Percentiles rank a stretch among this genome's conserved stretches.
phyloP scores from a whole-genome alignment of 2,113 vertebrate genomes.

The Aegithalos caudatus region DNA sequence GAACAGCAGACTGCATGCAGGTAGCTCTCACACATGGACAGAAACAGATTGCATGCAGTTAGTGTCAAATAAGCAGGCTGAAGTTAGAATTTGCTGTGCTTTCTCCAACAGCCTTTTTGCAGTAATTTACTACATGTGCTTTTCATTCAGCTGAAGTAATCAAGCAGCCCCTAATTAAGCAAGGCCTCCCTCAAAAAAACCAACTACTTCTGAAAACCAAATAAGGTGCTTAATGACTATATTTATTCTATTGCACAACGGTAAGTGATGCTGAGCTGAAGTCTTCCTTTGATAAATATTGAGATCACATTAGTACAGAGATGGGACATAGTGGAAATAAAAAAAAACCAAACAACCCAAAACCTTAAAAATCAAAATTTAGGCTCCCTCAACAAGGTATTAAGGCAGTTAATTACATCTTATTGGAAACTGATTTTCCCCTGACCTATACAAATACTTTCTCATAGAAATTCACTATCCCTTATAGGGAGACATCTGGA shows the following conservation, averaged over 20 bases:
- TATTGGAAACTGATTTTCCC: neutral
- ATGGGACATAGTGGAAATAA: neutral
- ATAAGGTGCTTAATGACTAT: neutral
- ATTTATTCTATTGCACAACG: neutral
- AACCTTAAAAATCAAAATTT: rapidly evolving
- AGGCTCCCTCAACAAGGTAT: neutral
- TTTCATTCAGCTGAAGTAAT: conserved; percentile 18
- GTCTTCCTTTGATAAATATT: conserved; percentile 20
- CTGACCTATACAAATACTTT: neutral
- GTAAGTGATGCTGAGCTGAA: neutral
- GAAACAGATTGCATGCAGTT: conserved; percentile 41
- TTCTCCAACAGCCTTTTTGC: neutral
- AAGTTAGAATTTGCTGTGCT: neutral
- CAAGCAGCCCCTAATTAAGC: conserved; percentile 25
- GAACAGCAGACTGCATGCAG: conserved; percentile 5
- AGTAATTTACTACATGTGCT: neutral
- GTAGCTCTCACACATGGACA: conserved; percentile 26
- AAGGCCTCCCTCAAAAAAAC: neutral
- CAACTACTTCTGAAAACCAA: conserved; percentile 54
- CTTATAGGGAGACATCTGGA: neutral
- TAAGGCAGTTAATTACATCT: neutral
- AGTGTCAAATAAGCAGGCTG: conserved; percentile 30
- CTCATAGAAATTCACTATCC: neutral
- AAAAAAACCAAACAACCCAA: neutral
- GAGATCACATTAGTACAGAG: neutral